Conservation (phyloP, 2,797 vertebrate species). For the Melanotaenia boesemani region DNA sequence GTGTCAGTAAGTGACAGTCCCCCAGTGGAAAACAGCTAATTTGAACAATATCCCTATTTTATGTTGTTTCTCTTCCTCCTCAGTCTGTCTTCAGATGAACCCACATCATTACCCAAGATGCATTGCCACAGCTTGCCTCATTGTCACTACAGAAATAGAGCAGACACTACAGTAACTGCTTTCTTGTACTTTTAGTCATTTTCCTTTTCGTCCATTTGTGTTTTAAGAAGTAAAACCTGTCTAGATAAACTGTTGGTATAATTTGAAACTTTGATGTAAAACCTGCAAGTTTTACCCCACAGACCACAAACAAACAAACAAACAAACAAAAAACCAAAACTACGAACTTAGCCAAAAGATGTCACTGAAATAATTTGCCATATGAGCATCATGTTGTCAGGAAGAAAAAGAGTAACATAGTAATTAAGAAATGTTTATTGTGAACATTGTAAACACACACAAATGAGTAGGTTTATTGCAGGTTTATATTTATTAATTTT, state of each 20-base stretch:
- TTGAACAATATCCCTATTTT: slow-evolving; percentile 71
- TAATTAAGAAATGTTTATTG: neutral
- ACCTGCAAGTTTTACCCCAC: neutral
- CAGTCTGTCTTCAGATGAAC: slow-evolving; percentile 62
- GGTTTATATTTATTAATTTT: neutral
- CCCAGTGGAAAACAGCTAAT: slow-evolving; percentile 61
- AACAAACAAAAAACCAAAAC: neutral
- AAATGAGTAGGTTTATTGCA: neutral
- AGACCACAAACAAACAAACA: neutral
- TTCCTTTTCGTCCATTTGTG: neutral
- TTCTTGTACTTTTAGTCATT: neutral
- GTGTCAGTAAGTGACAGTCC: slow-evolving; percentile 56
- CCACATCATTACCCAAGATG: slow-evolving; percentile 39
- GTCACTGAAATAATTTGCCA: neutral
- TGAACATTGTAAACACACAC: neutral
- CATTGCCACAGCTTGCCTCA: slow-evolving; percentile 35
- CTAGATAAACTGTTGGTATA: neutral
- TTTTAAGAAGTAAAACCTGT: neutral
- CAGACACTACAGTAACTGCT: neutral
- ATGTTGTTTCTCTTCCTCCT: slow-evolving; percentile 49
- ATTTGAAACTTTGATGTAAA: neutral
- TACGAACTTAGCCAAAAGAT: neutral
- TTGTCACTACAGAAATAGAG: slow-evolving; percentile 37
- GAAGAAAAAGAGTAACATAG: neutral
- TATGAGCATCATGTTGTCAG: neutral